Evolutionary conservation across 2,797 vertebrate species (phyloP).

Genomic region (Presbytis comata): DNA sequence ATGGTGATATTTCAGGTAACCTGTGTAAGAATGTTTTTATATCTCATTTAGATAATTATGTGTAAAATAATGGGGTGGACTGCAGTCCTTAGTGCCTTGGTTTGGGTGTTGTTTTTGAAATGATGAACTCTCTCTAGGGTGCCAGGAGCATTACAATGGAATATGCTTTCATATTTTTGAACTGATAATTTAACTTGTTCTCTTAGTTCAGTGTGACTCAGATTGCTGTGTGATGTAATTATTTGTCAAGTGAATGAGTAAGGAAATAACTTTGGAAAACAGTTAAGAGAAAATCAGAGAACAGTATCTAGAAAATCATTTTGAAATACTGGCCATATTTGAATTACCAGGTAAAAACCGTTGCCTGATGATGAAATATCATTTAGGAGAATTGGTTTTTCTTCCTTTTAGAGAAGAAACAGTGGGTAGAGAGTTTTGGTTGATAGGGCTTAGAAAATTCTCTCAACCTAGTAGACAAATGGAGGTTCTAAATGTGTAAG

Average conservation of each 20-base stretch:
- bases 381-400: not conserved
- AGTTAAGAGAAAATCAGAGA: not conserved
- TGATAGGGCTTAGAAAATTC: not conserved
- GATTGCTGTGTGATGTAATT: not conserved
- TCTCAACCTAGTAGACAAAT: not conserved
- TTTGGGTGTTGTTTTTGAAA: conserved; percentile 55
- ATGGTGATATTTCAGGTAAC: not conserved
- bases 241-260: conserved; percentile 31
- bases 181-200: conserved; percentile 29
- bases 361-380: not conserved
- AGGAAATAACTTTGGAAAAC: not conserved
- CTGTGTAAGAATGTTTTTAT: not conserved
- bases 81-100: not conserved
- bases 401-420: not conserved
- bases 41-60: not conserved
- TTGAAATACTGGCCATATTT: not conserved
- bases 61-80: not conserved
- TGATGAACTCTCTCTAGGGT: conserved; percentile 6
- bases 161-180: conserved; percentile 50
- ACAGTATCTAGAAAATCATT: not conserved
- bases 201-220: conserved; percentile 39
- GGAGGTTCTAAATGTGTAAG: not conserved
- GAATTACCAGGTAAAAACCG: not conserved
- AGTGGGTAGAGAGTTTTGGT: not conserved
- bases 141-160: not conserved